Base-by-base conservation (phyloP, 2,797 vertebrate species). In the Neosilurus hyrtlii region DNA sequence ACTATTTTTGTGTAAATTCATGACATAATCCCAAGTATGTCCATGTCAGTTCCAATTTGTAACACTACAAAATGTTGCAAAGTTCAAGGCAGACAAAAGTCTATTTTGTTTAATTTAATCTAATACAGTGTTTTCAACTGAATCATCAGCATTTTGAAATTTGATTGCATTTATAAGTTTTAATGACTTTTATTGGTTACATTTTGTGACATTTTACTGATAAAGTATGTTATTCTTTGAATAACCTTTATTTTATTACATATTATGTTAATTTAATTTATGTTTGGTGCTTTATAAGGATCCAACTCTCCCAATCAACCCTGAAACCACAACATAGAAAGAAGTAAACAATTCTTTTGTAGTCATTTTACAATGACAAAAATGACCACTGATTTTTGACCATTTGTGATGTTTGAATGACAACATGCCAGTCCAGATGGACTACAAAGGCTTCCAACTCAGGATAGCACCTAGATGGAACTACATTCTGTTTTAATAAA, bases 401-500 rank as follows among this genome's bases (percentile, higher is more conserved):
- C 88, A 85, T 89, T 84, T 57, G 85, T 90, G 90, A 94, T 91
- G 87, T 92, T 26, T 87, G 86, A 92, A 90, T 93, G 93, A 89
- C 94, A 92, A 92, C 92, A 93, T 90, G 93, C 90, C 89, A 94
- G 90, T 93, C 89, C 94, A 90, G 92, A 92, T 94, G 91, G 71
- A 92, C 94, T 93, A 91, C 90, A 93, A 89, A 91, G 35, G 74
- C 76, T 87, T 85, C 79, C 86, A 83, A 82, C 26, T 75, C 59
- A 83, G 78, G 65, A 82, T 4, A 86, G 59, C 85, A 88, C 92
- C 92, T 93, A 90, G 94, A 90, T 90, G 89, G 94, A 96, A 94
- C 95, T 95, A 96, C 95, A 96, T 96, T 97, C 95, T 92, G 86
- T 92, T 93, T 90, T 92, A 91, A 93, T 90, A 63, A 84, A 83